Conservation (phyloP, 2,797 vertebrate species). For the Orestias chungarensis region DNA sequence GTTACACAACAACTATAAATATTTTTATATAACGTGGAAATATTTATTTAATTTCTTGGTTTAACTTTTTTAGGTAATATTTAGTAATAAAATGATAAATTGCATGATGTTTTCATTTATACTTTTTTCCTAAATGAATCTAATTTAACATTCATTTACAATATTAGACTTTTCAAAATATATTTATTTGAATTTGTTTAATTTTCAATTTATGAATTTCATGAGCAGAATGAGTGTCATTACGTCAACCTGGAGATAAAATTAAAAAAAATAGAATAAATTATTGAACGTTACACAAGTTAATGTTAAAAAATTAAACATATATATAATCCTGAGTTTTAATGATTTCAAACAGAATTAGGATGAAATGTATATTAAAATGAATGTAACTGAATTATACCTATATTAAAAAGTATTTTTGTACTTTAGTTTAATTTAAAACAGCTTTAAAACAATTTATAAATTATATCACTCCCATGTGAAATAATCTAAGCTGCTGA, state of each 20-base stretch:
- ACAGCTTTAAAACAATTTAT: not conserved
- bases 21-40: not conserved
- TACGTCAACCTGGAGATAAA: not conserved
- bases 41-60: not conserved
- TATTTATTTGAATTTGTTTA: not conserved
- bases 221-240: not conserved
- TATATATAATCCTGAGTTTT: too few species aligned
- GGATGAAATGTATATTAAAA: not conserved
- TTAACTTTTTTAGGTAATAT: not conserved
- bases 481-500: not conserved
- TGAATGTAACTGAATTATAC: not conserved
- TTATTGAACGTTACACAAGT: not conserved
- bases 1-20: not conserved
- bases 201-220: not conserved
- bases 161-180: not conserved
- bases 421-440: not conserved
- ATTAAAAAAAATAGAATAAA: not conserved
- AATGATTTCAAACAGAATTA: too few species aligned
- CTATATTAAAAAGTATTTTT: not conserved
- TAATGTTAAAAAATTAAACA: not conserved
- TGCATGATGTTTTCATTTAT: not conserved
- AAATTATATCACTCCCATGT: too few species aligned
- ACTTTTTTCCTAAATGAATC: not conserved
- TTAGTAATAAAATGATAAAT: not conserved
- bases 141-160: not conserved